phyloP scores from a whole-genome alignment of 2,113 vertebrate species.

The Pterocles gutturalis region DNA sequence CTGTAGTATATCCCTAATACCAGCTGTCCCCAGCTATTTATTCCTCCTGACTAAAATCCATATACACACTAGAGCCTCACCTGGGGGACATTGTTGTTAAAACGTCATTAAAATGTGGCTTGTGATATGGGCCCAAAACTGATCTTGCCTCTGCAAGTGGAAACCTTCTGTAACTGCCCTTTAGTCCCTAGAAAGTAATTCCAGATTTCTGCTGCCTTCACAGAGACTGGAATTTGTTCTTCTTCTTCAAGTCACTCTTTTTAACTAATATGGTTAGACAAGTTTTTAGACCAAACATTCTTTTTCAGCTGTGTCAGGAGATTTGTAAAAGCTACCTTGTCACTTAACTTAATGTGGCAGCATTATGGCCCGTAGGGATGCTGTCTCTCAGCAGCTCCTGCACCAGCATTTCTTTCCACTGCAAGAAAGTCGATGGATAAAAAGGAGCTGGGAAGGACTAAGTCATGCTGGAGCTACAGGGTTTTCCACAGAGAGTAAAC shows the following conservation, averaged over 20 bases:
- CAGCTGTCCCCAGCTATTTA: slow-evolving; percentile 11
- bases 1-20: no score
- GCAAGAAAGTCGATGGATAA: neutral
- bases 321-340: slow-evolving; percentile 28
- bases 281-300: slow-evolving; percentile 29
- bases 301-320: neutral
- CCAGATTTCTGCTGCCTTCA: neutral
- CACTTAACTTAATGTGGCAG: neutral
- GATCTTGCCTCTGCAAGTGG: neutral
- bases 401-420: neutral
- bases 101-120: neutral
- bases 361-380: neutral
- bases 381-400: neutral
- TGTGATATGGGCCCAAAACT: neutral
- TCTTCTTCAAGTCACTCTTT: neutral
- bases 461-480: neutral
- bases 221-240: neutral
- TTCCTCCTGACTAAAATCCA: slow-evolving; percentile 20
- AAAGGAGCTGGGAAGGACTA: neutral
- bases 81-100: neutral
- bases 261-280: slow-evolving; percentile 9
- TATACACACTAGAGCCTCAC: neutral
- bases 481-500: neutral
- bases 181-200: neutral
- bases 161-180: neutral